These are phyloP conservation scores for Lacerta viridis DNA, from an alignment of 2,797 vertebrate species.

Conservation along the genomic window DNA sequence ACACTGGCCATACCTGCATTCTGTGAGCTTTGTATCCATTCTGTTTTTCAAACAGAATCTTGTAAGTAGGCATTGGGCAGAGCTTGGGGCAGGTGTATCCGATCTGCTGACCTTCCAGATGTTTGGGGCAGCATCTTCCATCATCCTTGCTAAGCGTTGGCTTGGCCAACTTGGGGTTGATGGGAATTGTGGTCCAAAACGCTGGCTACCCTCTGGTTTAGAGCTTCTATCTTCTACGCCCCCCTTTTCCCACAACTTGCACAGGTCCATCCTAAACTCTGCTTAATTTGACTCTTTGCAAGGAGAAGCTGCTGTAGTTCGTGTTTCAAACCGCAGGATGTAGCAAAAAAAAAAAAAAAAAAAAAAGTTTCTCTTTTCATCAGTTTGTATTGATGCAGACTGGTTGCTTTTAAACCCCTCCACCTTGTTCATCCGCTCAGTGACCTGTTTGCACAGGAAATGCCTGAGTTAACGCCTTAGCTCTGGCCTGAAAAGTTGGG, in stretches of 20 bases:
- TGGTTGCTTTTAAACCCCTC: constrained; percentile 18
- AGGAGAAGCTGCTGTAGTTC: constrained; percentile 37
- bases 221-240: constrained; percentile 27
- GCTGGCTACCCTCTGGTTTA: no score
- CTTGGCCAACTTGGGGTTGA: no score
- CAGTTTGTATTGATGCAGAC: background rate
- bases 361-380: constrained; percentile 31
- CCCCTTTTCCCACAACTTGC: background rate
- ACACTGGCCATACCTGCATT: fast-evolving
- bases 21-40: background rate
- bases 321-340: constrained; percentile 28
- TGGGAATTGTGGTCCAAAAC: no score
- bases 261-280: constrained; percentile 53
- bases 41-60: background rate
- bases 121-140: no score
- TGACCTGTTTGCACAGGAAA: background rate
- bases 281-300: constrained; percentile 59
- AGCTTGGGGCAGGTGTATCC: constrained; percentile 35
- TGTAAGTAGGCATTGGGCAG: background rate
- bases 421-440: background rate
- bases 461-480: background rate
- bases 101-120: no score
- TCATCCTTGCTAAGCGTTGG: no score
- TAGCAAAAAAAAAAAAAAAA: background rate
- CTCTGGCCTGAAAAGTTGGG: no score